Evolutionary conservation across 2,888 invertebrate genomes (phyloP), one percentile per base, ranked within the genome.

Genomic region (Agrochola lychnidis): DNA sequence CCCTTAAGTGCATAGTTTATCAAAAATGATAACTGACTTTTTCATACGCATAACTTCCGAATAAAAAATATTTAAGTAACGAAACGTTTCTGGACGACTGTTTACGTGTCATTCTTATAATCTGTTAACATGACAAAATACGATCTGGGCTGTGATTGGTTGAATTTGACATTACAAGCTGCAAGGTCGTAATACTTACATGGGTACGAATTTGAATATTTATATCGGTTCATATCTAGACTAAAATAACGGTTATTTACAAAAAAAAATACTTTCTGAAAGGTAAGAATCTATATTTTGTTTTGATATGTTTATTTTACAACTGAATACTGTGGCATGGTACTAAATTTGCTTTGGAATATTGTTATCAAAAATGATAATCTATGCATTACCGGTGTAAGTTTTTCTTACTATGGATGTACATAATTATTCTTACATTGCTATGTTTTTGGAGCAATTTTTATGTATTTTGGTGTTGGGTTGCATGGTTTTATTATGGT

Each of bases 81-180:
- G 57, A 2, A 59, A 59, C 70, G 61, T 70, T 70, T 70, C 61
- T 61, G 61, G 1, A 61, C 61, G 70, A 2, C 0, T 62, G 2
- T 62, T 62, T n/a, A 62, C 1, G 2, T 4, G 64, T 71, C 66
- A 66, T 71, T 66, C 9, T 71, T 71, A 71, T 9, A 71, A 64
- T 71, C 71, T 71, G 66, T 71, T 9, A 42, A 1, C 71, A 68
- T 68, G 53, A 72, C 53, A 67, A 72, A 72, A 72, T 0, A 45
- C 42, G 16, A 68, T 10, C 10, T 6, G 68, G 72, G 42, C 72
- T 72, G 53, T 56, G 42, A 72, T 67, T 72, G 72, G 72, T 56
- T 72, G 42, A 67, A 72, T 72, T 72, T 42, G 71, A 67, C 53
- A 72, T 72, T 67, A 53, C 53, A 67, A 67, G 0, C 66, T 51